Percentiles rank a stretch among this genome's conserved stretches.
These are phyloP conservation scores for Andinoacara biseriatus DNA, from an alignment of 2,113 vertebrate genomes.

Conservation along the genomic window DNA sequence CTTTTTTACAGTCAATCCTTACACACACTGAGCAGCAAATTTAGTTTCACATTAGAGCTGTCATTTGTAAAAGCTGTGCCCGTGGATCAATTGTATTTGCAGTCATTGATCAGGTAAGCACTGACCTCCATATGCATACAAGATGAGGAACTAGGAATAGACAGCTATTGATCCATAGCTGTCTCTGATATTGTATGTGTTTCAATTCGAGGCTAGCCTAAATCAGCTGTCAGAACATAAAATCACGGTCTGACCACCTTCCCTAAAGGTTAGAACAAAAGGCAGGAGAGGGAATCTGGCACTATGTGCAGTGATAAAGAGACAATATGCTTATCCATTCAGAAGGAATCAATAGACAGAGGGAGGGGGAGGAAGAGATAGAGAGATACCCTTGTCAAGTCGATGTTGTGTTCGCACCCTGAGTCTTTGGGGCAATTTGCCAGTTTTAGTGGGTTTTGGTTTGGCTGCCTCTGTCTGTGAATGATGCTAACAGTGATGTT, in stretches of 20 bases:
- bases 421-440: slow-evolving; percentile 60
- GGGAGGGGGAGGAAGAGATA: slow-evolving; percentile 30
- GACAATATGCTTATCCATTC: slow-evolving; percentile 60
- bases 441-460: slow-evolving; percentile 50
- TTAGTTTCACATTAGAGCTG: slow-evolving; percentile 51
- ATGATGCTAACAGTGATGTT: slow-evolving; percentile 49
- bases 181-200: slow-evolving; percentile 66
- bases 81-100: slow-evolving; percentile 70
- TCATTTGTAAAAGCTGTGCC: slow-evolving; percentile 37
- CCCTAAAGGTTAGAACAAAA: slow-evolving; percentile 48
- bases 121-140: slow-evolving; percentile 60
- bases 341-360: slow-evolving; percentile 59
- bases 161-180: slow-evolving; percentile 64
- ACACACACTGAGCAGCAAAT: slow-evolving; percentile 45
- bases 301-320: slow-evolving; percentile 53
- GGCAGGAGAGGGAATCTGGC: not conserved
- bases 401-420: slow-evolving; percentile 34
- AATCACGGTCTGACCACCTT: slow-evolving; percentile 39
- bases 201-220: slow-evolving; percentile 46
- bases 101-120: slow-evolving; percentile 69
- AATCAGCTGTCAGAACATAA: slow-evolving; percentile 36
- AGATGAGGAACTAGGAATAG: slow-evolving; percentile 63
- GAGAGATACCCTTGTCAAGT: slow-evolving; percentile 59
- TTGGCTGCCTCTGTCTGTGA: slow-evolving; percentile 44
- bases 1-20: slow-evolving; percentile 38